Base-by-base conservation (phyloP, 2,113 vertebrate species). In the Nibea albiflora region DNA sequence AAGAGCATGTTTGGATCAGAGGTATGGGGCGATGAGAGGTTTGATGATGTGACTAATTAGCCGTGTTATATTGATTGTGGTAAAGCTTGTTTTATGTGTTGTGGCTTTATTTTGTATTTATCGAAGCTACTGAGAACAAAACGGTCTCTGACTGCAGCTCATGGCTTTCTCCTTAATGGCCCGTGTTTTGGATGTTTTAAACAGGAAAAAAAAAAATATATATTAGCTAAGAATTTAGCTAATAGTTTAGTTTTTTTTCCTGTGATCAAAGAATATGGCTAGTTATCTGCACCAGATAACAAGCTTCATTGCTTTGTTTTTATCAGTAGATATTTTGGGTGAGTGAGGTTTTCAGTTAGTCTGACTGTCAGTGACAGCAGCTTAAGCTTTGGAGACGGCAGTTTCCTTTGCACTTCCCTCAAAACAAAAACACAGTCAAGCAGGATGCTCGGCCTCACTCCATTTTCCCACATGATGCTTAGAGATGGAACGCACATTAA, bases 401-500 rank as follows among this genome's bases (percentile, higher is more conserved):
- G 54, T 68, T 86, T 84, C 78, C 82, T 72, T 72, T 24, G 28
- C 53, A 80, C 65, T 79, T 78, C 77, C 77, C 69, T 76, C 52
- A 52, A 87, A 87, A 86, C 83, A 83, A 76, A 81, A 85, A 85
- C 65, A 77, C 73, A 28, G 24, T 24, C 39, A 26, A 62, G 70
- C 76, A 73, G 87, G 78, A 87, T 44, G 71, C 61, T 28, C 8
- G 14, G 67, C 15, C 49, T 60, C 22, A 1, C 56, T 52, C 39
- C 52, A 28, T 81, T 82, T n/a, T 73, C 64, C 71, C 71, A 81
- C 85, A 56, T 22, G 44, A 19, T 63, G 17, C 60, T 78, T 52
- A 35, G 60, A 54, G 70, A 67, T 31, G 6, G 85, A 76, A 77
- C 35, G 1, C 9, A 71, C 49, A 19, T 49, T 0, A 50, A 14